Evolutionary conservation across 2,888 invertebrate species (phyloP).

Genomic region (Lumbricus terrestris): DNA sequence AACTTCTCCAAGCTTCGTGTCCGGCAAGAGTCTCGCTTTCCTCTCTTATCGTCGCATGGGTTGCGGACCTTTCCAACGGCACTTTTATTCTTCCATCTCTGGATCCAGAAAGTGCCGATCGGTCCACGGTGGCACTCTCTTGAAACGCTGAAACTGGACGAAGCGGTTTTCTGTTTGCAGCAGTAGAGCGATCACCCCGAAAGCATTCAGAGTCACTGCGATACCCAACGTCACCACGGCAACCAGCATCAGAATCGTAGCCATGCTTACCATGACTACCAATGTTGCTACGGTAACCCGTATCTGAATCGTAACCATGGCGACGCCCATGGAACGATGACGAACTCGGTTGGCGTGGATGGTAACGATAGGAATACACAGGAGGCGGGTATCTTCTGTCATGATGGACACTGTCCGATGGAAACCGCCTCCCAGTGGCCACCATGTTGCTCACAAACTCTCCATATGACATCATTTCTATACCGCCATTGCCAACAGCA

Average conservation of each 20-base stretch:
- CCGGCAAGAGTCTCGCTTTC: neutral
- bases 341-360: conserved; percentile 16
- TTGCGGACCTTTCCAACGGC: neutral
- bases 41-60: neutral
- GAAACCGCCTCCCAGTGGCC: neutral
- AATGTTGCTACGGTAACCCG: conserved; percentile 52
- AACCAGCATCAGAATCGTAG: neutral
- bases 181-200: neutral
- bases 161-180: neutral
- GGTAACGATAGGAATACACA: neutral
- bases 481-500: neutral
- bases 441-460: conserved; percentile 6
- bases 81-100: neutral
- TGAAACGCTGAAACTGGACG: neutral
- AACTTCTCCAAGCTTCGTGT: neutral
- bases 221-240: neutral
- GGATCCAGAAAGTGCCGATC: neutral
- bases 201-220: neutral
- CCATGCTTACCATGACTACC: conserved; percentile 13
- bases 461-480: conserved; percentile 17
- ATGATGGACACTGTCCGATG: neutral
- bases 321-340: neutral
- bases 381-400: neutral
- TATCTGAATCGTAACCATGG: conserved; percentile 54
- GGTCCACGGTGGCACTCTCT: neutral